Evolutionary conservation across 2,113 vertebrate species (phyloP).

Genomic region (Felis chaus): DNA sequence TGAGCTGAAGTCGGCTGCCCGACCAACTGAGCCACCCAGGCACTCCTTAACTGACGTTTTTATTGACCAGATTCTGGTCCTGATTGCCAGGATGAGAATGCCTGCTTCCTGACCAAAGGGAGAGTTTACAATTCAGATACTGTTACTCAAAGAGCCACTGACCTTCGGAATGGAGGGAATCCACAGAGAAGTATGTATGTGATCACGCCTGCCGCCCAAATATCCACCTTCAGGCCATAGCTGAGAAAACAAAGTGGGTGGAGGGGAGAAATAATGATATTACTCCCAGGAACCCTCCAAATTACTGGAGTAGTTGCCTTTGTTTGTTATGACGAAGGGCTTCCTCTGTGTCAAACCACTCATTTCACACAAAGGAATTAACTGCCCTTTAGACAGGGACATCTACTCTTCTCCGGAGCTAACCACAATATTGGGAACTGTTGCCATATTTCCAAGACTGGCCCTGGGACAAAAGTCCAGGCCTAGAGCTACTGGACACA

Average conservation of each 20-base stretch:
- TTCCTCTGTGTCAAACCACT: background rate
- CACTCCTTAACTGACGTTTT: background rate
- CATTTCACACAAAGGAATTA: background rate
- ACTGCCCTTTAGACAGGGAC: background rate
- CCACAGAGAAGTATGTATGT: conserved; percentile 98
- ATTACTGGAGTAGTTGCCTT: accelerated
- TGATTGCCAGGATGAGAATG: background rate
- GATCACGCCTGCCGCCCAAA: conserved; percentile 99
- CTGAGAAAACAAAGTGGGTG: conserved; percentile 79
- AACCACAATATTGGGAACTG: background rate
- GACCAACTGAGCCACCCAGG: too few species aligned
- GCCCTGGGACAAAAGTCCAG: background rate
- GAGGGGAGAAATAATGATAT: accelerated
- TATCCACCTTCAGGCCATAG: conserved; percentile 97
- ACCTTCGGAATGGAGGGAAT: conserved; percentile 99
- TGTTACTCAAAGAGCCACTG: conserved; percentile 39
- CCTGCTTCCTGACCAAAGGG: background rate
- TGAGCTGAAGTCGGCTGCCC: too few species aligned
- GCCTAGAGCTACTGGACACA: background rate
- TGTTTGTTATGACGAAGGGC: background rate
- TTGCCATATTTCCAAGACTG: background rate
- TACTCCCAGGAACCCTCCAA: background rate
- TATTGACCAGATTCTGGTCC: background rate
- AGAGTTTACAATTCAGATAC: background rate
- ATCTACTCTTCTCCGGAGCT: background rate